A percentile compares a stretch with the other conserved stretches of the same genome.
Evolutionary conservation across 2,797 vertebrate species (phyloP).

Genomic region (Synanceia verrucosa): DNA sequence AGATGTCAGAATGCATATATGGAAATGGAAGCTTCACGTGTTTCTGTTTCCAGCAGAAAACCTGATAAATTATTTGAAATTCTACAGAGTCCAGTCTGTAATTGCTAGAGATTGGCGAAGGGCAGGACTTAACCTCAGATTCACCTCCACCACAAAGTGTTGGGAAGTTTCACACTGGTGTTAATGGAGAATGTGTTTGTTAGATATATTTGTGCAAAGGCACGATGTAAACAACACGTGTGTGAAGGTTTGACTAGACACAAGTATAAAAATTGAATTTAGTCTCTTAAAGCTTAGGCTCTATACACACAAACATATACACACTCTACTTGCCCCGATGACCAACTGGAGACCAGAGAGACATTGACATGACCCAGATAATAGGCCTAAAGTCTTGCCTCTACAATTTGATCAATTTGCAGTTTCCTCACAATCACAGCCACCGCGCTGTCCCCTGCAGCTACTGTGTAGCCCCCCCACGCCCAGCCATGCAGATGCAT

Average conservation of each 20-base stretch:
- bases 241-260: constrained; percentile 46
- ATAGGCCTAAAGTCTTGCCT: constrained; percentile 84
- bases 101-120: neutral
- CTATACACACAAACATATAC: constrained; percentile 51
- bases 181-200: constrained; percentile 73
- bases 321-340: constrained; percentile 60
- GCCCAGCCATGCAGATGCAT: constrained; percentile 65
- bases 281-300: constrained; percentile 42
- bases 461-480: constrained; percentile 61
- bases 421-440: constrained; percentile 75
- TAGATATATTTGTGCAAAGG: constrained; percentile 62
- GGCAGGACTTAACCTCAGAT: constrained; percentile 55
- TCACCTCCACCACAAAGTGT: constrained; percentile 55
- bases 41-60: constrained; percentile 35
- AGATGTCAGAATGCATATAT: constrained; percentile 63
- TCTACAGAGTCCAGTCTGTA: neutral
- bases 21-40: constrained; percentile 38
- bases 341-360: constrained; percentile 80
- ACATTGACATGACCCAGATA: constrained; percentile 87
- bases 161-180: constrained; percentile 66
- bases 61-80: neutral
- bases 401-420: constrained; percentile 88
- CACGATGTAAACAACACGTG: constrained; percentile 63
- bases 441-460: constrained; percentile 80
- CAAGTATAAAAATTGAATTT: constrained; percentile 43